Evolutionary conservation across 2,888 invertebrate genomes (phyloP).

Genomic region (Chalcosyrphus nemorum): DNA sequence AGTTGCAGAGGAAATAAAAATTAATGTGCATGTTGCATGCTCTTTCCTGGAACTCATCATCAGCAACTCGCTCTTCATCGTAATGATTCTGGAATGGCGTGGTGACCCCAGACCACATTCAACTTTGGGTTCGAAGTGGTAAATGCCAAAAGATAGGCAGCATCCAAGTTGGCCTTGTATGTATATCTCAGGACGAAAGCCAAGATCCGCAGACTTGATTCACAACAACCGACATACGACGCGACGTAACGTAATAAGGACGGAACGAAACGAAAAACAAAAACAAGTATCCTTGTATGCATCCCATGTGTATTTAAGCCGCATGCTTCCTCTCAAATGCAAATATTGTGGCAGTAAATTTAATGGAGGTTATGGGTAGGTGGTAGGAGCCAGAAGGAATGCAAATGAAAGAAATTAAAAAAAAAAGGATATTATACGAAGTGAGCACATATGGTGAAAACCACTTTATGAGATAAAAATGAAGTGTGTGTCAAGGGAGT

Average conservation of each 20-base stretch:
- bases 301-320: constrained; percentile 35
- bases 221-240: neutral
- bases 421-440: constrained; percentile 20
- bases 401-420: constrained; percentile 36
- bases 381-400: neutral
- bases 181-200: neutral
- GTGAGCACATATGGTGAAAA: constrained; percentile 29
- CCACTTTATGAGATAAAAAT: constrained; percentile 49
- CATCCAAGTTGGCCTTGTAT: constrained; percentile 25
- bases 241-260: constrained; percentile 25
- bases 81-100: constrained; percentile 1
- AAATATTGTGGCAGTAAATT: constrained; percentile 50
- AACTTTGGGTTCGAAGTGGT: neutral
- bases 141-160: constrained; percentile 55
- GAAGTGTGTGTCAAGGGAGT: constrained; percentile 36
- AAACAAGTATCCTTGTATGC: neutral
- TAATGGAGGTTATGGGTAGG: neutral
- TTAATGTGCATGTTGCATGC: constrained; percentile 60
- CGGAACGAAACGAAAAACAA: neutral
- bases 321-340: constrained; percentile 36
- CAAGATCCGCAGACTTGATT: constrained; percentile 4
- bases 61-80: neutral
- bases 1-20: constrained; percentile 29
- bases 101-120: neutral
- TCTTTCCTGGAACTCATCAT: neutral